Evolutionary conservation across 2,888 invertebrate species (phyloP), one percentile per base, ranked within the genome.

Genomic region (Dasypolia templi): DNA sequence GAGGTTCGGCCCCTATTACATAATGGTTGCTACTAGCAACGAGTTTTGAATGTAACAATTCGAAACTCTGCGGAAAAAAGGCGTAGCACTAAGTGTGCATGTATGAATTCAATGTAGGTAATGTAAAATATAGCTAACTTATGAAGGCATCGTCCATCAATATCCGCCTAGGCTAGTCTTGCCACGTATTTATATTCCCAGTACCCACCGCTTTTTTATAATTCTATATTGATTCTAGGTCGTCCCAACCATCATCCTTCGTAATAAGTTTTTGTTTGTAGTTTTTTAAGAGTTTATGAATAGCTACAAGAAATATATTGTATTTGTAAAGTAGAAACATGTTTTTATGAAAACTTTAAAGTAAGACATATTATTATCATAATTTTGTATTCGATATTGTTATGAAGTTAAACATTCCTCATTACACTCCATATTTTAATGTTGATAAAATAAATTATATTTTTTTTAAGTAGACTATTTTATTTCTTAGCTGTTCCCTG

Each of bases 391-490:
- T 55, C 68, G 76, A 82, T 83, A 82, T 81, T 85, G 84, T 88
- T 87, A 88, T 84, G 72, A 86, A 82, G 77, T 87, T 77, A 67
- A 75, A 86, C 88, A 88, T 88, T 88, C 88, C 88, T 61, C 67
- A 84, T 76, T 73, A 71, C 86, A 87, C 85, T 87, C 83, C 86
- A 83, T 88, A 79, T 82, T 81, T 75, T 73, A 66, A 82, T 83
- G 82, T 86, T 87, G 77, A 81, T 81, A 63, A 55, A 88, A 87
- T 81, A 88, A 86, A 88, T 88, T 81, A 86, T 87, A 83, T 83
- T 78, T 79, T n/a, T 81, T 53, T 55, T 29, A 73, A 44, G 6
- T 14, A 4, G 14, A 7, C 0, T 6, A 1, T 26, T 64, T 64
- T 44, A 35, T 51, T 53, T 62, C 9, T 42, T 32, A n/a, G 0